Evolutionary conservation across 2,888 invertebrate species (phyloP), one percentile per base, ranked within the genome.

Genomic region (Limnephilus lunatus): DNA sequence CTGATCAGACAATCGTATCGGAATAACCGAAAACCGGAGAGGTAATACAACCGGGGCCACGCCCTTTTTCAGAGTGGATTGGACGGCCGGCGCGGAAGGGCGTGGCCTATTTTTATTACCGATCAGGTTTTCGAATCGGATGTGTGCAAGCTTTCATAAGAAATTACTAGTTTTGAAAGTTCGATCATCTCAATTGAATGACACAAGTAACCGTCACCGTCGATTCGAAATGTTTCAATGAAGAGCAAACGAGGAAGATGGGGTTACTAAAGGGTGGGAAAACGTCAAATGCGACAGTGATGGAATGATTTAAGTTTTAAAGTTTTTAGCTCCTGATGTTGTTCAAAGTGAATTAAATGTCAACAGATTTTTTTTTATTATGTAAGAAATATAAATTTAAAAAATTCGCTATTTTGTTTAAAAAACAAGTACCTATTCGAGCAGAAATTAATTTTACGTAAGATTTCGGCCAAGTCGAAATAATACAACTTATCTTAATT

Each of bases 261-360:
- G 7, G 19, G 19, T 32, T 32, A n/a, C 19, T 35, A 7, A 32
- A 30, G 82, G 30, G 81, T 15, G 9, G 9, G 44, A 44, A n/a
- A 30, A 44, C 68, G 86, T n/a, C 30, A 86, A 15, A 44, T 30
- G 86, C 31, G 89, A 89, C 81, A 89, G 30, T 89, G 89, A 89
- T 82, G 81, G 48, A 82, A 89, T 31, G 89, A 81, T 81, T 81
- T 11, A 11, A 81, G 81, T n/a, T 35, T n/a, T 32, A 0, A 89
- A 81, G n/a, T 89, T 89, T 81, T 25, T 25, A 35, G 32, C 82
- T 89, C 15, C 14, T 12, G 44, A 82, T 81, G 39, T 30, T 48
- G 39, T 30, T 48, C 44, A 82, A 89, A 89, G 81, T 89, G 89
- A 89, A 89, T 89, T 89, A 89, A 89, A 89, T 89, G 89, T 89